These are phyloP conservation scores for Bombus waltoni DNA, from an alignment of 1,140 invertebrate species.

Conservation along the genomic window DNA sequence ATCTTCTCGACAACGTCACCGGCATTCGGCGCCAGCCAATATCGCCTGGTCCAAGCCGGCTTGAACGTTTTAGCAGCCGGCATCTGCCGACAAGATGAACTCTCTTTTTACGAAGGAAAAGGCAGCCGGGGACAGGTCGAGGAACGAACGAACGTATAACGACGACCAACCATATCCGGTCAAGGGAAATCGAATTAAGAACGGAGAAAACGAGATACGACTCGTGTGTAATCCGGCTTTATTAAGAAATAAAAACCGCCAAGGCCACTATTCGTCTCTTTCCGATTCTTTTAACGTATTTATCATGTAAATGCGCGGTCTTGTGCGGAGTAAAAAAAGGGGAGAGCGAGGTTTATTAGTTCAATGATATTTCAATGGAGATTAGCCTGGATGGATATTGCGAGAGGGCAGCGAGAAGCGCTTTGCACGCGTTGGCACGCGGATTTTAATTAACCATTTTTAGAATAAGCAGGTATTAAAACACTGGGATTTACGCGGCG, in stretches of 20 bases:
- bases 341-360: conserved; percentile 26
- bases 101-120: conserved; percentile 49
- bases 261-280: conserved; percentile 3
- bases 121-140: conserved; percentile 11
- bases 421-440: not conserved
- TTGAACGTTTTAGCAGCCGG: conserved; percentile 71
- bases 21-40: conserved; percentile 76
- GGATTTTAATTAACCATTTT: conserved; percentile 51
- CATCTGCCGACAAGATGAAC: conserved; percentile 71
- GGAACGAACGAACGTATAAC: conserved; percentile 41
- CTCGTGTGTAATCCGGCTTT: conserved; percentile 14
- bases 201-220: not conserved
- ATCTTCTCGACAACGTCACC: conserved; percentile 73
- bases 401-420: not conserved
- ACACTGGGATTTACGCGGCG: not conserved
- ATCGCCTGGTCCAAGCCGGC: conserved; percentile 54
- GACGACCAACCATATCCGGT: conserved; percentile 2
- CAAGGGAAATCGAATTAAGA: not conserved
- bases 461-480: conserved; percentile 40
- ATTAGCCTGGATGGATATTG: conserved; percentile 32
- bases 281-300: conserved; percentile 33
- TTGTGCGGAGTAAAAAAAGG: too few species aligned
- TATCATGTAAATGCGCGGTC: conserved; percentile 17
- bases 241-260: conserved; percentile 34
- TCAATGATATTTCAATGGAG: conserved; percentile 50